Evolutionary conservation across 2,797 vertebrate genomes (phyloP), one percentile per base, ranked within the genome.

Genomic region (Picus viridis): DNA sequence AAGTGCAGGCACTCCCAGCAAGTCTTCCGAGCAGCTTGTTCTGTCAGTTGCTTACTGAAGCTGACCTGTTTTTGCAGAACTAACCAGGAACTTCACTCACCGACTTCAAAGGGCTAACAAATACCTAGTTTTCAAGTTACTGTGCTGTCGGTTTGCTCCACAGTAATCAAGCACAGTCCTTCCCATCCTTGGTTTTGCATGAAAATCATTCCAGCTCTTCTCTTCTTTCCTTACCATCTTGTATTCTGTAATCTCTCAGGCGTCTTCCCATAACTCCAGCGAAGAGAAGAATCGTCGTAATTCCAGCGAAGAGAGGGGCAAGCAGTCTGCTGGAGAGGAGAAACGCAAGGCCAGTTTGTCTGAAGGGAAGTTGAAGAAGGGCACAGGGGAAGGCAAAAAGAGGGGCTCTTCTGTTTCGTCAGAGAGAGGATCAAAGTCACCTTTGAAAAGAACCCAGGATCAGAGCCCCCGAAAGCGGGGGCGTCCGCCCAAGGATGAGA

Each of bases 401-500:
- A 97, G 98, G 94, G 96, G 96, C 34, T 96, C 97, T 93, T 98
- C 98, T 83, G 95, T 97, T 63, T 97, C 98, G 7, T 97, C 98
- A 94, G 98, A 98, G 95, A 97, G 98, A 96, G 97, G 97, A 94
- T 97, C 97, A 96, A 99, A 98, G 91, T 98, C 99, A 89, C 96
- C 97, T 78, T 95, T 97, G 94, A 98, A 98, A 97, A 98, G 97
- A 96, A 85, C 97, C 56, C 98, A 98, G 83, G 98, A 97, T 98
- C 99, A 97, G 98, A 99, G 98, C 94, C 98, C 99, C 91, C 98
- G 99, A 92, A 99, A 99, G 94, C 98, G 98, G 77, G 98, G 99
- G 94, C 98, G 98, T 22, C 99, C 99, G 57, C 97, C 98, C 84
- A 98, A 98, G 97, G 98, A 98, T n/a, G 99, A 99, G 97, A 99